A percentile compares a stretch with the other conserved stretches of the same genome.
Evolutionary conservation across 2,888 invertebrate species (phyloP).

Genomic region (Clusia tigrina): DNA sequence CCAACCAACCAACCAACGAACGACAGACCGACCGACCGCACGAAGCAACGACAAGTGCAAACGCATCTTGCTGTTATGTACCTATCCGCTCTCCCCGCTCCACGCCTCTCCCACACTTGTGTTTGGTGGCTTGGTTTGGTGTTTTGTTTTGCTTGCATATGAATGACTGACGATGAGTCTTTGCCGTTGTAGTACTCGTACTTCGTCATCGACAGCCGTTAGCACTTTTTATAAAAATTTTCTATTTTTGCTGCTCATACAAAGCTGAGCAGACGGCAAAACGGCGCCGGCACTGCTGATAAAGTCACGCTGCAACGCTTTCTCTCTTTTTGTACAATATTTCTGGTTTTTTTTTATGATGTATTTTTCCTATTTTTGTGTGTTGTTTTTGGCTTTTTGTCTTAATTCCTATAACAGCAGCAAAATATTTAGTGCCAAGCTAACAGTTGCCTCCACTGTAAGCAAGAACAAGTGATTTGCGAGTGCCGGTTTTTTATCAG

Average conservation of each 20-base stretch:
- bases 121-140: not conserved
- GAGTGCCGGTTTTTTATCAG: too few species aligned
- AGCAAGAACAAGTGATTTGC: too few species aligned
- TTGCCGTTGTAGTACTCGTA: too few species aligned
- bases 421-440: too few species aligned
- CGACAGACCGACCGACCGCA: too few species aligned
- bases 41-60: too few species aligned
- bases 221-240: too few species aligned
- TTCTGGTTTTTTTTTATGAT: not conserved
- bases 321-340: conserved; percentile 13
- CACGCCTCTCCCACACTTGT: not conserved
- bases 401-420: not conserved
- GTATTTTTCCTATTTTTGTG: too few species aligned
- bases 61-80: not conserved
- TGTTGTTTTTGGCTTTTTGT: not conserved
- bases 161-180: too few species aligned
- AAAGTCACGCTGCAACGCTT: conserved; percentile 35
- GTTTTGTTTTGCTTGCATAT: too few species aligned
- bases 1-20: too few species aligned
- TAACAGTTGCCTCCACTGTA: too few species aligned
- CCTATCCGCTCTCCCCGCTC: not conserved
- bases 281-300: conserved; percentile 41
- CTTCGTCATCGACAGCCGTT: conserved; percentile 29
- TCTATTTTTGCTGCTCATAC: conserved; percentile 24
- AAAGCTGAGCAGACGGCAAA: conserved; percentile 38